Percentiles rank a stretch among this genome's conserved stretches.
phyloP scores from a whole-genome alignment of 2,113 vertebrate genomes.

The Halichoeres trimaculatus region DNA sequence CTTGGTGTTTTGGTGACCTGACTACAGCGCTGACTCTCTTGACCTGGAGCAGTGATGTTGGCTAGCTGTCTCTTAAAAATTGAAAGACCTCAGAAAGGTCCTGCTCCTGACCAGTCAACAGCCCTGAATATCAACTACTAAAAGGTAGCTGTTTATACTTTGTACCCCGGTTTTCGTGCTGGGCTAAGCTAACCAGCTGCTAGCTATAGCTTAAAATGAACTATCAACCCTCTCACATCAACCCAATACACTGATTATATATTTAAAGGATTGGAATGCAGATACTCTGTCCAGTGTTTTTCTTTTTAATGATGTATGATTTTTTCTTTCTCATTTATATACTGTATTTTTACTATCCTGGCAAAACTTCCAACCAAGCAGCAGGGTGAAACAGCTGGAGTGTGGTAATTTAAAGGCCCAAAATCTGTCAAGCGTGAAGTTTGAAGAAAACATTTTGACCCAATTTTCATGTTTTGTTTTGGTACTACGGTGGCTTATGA shows the following conservation, averaged over 20 bases:
- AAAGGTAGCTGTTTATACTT: no score
- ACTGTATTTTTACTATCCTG: neutral
- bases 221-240: no score
- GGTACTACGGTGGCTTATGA: slow-evolving; percentile 8
- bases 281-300: slow-evolving; percentile 2
- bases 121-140: no score
- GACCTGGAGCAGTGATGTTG: no score
- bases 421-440: neutral
- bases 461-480: neutral
- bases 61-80: no score
- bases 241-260: neutral
- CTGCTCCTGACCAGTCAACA: no score
- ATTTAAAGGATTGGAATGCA: neutral
- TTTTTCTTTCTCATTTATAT: neutral
- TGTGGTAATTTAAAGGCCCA: neutral
- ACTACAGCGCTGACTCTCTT: no score
- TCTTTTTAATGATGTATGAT: neutral
- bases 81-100: no score
- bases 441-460: neutral
- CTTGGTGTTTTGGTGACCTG: no score
- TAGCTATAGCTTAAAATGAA: neutral
- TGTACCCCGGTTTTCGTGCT: neutral
- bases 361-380: no score
- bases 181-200: neutral
- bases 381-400: neutral